Base-by-base conservation (phyloP, 2,113 vertebrate species). In the Chaenogobius annularis region DNA sequence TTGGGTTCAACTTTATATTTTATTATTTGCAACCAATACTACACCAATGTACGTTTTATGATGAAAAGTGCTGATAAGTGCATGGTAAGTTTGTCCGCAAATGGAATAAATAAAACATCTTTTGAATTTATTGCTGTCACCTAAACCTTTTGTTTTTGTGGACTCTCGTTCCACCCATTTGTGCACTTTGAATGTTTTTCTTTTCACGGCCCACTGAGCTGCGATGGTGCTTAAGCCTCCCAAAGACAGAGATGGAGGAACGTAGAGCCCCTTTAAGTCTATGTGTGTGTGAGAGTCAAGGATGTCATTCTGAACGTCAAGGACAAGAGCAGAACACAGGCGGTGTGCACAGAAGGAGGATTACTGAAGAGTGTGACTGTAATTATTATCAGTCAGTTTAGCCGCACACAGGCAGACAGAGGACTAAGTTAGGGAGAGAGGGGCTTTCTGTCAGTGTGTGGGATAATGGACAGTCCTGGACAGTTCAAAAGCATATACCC, bases 331-430 rank as follows among this genome's bases (percentile, higher is more conserved):
- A 62, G 81, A 82, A 80, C 22, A 55, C 68, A 59, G 47, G 50
- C 43, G 61, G 69, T 11, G 17, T 73, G 47, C 63, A 17, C 31
- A 74, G 66, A 81, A 77, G 37, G 4, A 52, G 75, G 80, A 88
- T 91, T 83, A 87, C 55, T 79, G 72, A 74, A 69, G 81, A 80
- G 62, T 56, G 71, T 15, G 40, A 23, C 75, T 71, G 22, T 80
- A 83, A 84, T 89, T 78, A 86, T 79, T 70, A 77, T 81, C 70
- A 87, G 84, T 75, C 70, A 55, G 61, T 85, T 86, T 70, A 70
- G 73, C 73, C 35, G 78, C 68, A 66, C 65, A 76, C 19, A 19
- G 63, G 81, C 71, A 56, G 20, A 66, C 40, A 69, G 13, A 35
- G 19, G 20, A 19, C 56, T 23, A 26, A 61, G 69, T 70, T 56